A percentile compares a stretch with the other conserved stretches of the same genome.
Evolutionary conservation across 2,797 vertebrate species (phyloP).

Genomic region (Phoeniculus purpureus): DNA sequence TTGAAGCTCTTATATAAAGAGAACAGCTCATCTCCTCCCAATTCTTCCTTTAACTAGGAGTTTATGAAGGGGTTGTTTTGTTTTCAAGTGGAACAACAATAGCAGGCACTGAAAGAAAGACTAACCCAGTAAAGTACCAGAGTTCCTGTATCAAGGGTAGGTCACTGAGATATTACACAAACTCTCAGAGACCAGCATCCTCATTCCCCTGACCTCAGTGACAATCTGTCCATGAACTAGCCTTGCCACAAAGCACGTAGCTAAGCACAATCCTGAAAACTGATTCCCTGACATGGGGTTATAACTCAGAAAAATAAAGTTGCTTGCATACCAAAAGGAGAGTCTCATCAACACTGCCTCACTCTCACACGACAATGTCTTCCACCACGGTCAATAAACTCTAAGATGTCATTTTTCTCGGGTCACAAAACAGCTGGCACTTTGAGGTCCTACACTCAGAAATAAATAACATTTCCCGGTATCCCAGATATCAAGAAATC

Average conservation of each 20-base stretch:
- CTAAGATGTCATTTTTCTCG: neutral
- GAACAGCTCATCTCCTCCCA: neutral
- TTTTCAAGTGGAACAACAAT: neutral
- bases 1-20: neutral
- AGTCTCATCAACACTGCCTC: neutral
- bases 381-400: neutral
- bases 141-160: neutral
- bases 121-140: neutral
- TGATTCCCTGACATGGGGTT: neutral
- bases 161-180: neutral
- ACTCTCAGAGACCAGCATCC: neutral
- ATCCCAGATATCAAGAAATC: neutral
- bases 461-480: neutral
- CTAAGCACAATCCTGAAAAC: conserved; percentile 52
- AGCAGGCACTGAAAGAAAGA: neutral
- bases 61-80: neutral
- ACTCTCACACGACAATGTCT: neutral
- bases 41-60: neutral
- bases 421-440: neutral
- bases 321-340: neutral
- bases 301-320: conserved; percentile 17
- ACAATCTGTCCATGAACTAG: neutral
- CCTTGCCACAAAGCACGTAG: conserved; percentile 31
- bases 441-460: neutral
- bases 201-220: conserved; percentile 17